Conservation (phyloP, 2,113 vertebrate genomes). For the Nothobranchius furzeri region DNA sequence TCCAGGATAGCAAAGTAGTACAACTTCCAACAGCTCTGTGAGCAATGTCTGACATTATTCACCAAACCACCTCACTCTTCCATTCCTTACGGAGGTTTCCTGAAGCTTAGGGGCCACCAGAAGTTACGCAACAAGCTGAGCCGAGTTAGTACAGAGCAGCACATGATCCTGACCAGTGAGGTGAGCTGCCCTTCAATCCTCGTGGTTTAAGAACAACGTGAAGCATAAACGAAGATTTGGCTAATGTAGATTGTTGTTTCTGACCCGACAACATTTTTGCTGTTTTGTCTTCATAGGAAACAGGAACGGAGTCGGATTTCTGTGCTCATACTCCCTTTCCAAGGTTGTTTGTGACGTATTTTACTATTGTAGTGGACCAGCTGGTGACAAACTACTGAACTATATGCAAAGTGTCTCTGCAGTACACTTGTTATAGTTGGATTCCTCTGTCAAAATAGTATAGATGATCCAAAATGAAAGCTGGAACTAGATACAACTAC, state of each 20-base stretch:
- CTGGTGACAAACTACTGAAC: background rate
- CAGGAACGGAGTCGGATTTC: conserved; percentile 32
- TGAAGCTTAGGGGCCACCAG: conserved; percentile 58
- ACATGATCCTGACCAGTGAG: conserved; percentile 37
- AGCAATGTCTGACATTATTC: conserved; percentile 45
- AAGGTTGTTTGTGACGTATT: background rate
- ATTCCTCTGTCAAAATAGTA: no score
- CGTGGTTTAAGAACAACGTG: conserved; percentile 30
- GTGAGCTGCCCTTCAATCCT: conserved; percentile 26
- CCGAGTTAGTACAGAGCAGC: conserved; percentile 16
- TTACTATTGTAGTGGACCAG: background rate
- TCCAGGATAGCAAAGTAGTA: conserved; percentile 11
- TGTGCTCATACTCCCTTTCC: conserved; percentile 1
- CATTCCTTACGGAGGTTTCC: conserved; percentile 50
- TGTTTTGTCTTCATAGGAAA: conserved; percentile 2
- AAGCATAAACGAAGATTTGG: conserved; percentile 11
- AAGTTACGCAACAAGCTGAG: conserved; percentile 61
- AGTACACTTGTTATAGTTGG: no score
- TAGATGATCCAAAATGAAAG: no score
- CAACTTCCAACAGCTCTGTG: conserved; percentile 29
- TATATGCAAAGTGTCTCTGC: background rate
- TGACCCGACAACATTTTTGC: background rate
- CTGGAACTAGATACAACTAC: no score
- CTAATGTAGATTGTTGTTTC: conserved; percentile 30
- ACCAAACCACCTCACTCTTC: conserved; percentile 38